Evolutionary conservation across 1,140 invertebrate genomes (phyloP), one percentile per base, ranked within the genome.

Genomic region (Procambarus virginalis): DNA sequence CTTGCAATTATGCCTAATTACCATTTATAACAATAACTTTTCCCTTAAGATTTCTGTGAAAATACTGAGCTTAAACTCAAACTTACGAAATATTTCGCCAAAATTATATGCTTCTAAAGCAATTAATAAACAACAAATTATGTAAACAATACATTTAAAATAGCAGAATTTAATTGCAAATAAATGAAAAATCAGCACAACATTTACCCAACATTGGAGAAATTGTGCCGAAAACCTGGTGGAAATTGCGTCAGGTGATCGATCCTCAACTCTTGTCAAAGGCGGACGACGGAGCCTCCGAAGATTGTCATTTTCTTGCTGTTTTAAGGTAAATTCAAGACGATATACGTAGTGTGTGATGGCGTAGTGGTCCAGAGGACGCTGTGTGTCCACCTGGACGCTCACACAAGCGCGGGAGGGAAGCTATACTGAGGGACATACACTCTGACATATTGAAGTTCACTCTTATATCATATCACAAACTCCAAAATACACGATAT

Each of bases 231-330:
- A 34, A 77, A 85, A 86, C 17, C n/a, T 48, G 73, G 45, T 5
- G 22, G 3, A 73, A 86, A 34, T 76, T 81, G 9, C 20, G 55
- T 86, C 84, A 86, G 84, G 84, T 86, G 84, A 86, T 86, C 84
- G 84, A 86, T 86, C 84, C 84, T 58, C 17, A 81, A 20, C 17
- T 51, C 51, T 58, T 81, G 79, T 81, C 51, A 60, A 12, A 34
- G 20, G 9, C 51, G 3, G 49, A 58, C 12, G 6, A 17, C 60
- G 0, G 60, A 12, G 12, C 51, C 51, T 55, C 51, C 8, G 8
- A 9, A 2, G 17, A 17, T 17, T 64, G 0, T 17, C 17, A 20
- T 17, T 79, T 79, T n/a, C 60, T 17, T 20, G 20, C 34, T 64
- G 17, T 14, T 20, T 51, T 17, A 49, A 49, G 48, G 60, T 17